These are phyloP conservation scores for Dendroctonus ponderosae DNA, from an alignment of 1,140 invertebrate genomes.

Conservation along the genomic window DNA sequence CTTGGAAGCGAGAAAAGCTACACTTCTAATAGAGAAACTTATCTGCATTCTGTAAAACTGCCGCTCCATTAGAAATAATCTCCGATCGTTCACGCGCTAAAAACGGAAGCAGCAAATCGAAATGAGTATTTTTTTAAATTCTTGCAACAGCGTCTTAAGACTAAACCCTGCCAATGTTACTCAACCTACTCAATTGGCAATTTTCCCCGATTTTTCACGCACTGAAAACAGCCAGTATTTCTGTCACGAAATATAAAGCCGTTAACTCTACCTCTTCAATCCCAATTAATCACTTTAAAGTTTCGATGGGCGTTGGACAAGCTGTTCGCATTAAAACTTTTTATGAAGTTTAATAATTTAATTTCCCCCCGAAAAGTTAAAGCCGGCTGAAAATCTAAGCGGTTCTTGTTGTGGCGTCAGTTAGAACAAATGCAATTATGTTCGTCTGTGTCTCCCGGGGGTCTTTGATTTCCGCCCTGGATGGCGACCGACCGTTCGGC, in stretches of 20 bases:
- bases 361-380: conserved; percentile 28
- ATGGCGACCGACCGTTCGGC: not conserved
- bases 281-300: conserved; percentile 22
- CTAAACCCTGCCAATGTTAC: too few species aligned
- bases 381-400: conserved; percentile 26
- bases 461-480: conserved; percentile 27
- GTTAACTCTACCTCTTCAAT: conserved; percentile 14
- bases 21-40: too few species aligned
- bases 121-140: too few species aligned
- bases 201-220: too few species aligned
- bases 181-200: too few species aligned
- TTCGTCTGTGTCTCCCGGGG: conserved; percentile 23
- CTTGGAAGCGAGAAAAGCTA: too few species aligned
- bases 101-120: too few species aligned
- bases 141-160: too few species aligned
- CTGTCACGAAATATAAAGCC: conserved; percentile 7
- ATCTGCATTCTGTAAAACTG: too few species aligned
- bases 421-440: conserved; percentile 32
- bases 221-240: not conserved
- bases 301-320: conserved; percentile 25
- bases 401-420: conserved; percentile 31
- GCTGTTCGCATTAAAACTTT: conserved; percentile 31
- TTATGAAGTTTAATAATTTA: conserved; percentile 34
- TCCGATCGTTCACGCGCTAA: too few species aligned
- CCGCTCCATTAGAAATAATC: too few species aligned